Evolutionary conservation across 1,140 invertebrate genomes (phyloP).

Genomic region (Hylaeus volcanicus): DNA sequence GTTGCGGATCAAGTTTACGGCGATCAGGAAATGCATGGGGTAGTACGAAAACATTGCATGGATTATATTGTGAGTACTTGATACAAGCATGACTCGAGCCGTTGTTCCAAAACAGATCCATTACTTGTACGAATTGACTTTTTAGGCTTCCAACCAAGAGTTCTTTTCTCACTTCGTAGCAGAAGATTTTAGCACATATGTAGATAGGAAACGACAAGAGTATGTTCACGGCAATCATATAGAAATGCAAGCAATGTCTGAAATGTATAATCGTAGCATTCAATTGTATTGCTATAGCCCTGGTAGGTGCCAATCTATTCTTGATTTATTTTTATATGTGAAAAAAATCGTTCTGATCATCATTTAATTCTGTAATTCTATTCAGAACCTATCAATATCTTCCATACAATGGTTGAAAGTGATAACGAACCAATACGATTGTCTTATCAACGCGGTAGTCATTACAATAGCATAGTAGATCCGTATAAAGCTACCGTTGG

Average conservation of each 20-base stretch:
- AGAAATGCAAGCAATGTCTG: conserved; percentile 96
- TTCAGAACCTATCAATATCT: conserved; percentile 94
- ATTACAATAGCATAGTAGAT: conserved; percentile 96
- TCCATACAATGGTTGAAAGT: conserved; percentile 88
- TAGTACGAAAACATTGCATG: conserved; percentile 93
- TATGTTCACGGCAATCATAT: conserved; percentile 96
- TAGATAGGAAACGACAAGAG: conserved; percentile 89
- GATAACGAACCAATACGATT: conserved; percentile 92
- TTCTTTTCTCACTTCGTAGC: conserved; percentile 97
- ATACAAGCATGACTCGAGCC: background rate
- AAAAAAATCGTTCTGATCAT: background rate
- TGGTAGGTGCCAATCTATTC: conserved; percentile 80
- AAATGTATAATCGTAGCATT: conserved; percentile 95
- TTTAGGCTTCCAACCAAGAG: conserved; percentile 90
- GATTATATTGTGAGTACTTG: conserved; percentile 91
- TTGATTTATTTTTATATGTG: no score
- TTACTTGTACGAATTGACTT: conserved; percentile 41
- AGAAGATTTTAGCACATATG: conserved; percentile 94
- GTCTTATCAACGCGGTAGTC: conserved; percentile 93
- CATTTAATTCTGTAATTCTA: conserved; percentile 39
- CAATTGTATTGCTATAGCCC: conserved; percentile 95
- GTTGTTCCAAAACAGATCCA: background rate
- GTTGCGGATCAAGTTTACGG: conserved; percentile 97
- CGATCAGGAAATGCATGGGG: conserved; percentile 94
- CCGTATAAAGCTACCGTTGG: conserved; percentile 93